Evolutionary conservation across 2,888 invertebrate genomes (phyloP).

Genomic region (Hydrotaea diabolus): DNA sequence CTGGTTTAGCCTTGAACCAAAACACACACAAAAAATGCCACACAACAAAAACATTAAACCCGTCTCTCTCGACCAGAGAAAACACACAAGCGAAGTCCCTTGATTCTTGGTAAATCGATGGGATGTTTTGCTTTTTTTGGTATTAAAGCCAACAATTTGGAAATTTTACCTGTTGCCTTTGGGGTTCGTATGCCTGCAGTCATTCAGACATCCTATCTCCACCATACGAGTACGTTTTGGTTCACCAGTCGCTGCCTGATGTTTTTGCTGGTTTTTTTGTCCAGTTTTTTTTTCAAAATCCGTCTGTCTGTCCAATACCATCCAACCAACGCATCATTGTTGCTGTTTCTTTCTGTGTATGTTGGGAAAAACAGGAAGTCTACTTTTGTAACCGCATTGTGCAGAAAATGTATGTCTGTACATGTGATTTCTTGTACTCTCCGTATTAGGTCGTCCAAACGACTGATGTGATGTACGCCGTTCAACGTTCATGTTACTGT

Average conservation of each 20-base stretch:
- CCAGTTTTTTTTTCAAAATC: background rate
- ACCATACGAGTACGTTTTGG: background rate
- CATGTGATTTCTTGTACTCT: background rate
- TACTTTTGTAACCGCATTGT: constrained; percentile 14
- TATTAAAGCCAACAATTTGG: no score
- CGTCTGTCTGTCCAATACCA: constrained; percentile 14
- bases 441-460: background rate
- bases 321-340: background rate
- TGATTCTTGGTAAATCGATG: background rate
- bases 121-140: no score
- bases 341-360: background rate
- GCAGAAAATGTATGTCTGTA: background rate
- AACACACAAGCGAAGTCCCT: background rate
- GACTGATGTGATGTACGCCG: background rate
- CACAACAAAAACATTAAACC: background rate
- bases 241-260: background rate
- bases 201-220: background rate
- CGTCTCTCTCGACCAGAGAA: background rate
- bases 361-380: constrained; percentile 10
- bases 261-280: background rate
- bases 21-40: background rate
- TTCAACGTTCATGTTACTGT: no score
- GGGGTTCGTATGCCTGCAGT: background rate
- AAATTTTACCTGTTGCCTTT: constrained; percentile 3
- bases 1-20: constrained; percentile 20